Conservation (phyloP, 2,113 vertebrate genomes). For the Atrichornis clamosus region DNA sequence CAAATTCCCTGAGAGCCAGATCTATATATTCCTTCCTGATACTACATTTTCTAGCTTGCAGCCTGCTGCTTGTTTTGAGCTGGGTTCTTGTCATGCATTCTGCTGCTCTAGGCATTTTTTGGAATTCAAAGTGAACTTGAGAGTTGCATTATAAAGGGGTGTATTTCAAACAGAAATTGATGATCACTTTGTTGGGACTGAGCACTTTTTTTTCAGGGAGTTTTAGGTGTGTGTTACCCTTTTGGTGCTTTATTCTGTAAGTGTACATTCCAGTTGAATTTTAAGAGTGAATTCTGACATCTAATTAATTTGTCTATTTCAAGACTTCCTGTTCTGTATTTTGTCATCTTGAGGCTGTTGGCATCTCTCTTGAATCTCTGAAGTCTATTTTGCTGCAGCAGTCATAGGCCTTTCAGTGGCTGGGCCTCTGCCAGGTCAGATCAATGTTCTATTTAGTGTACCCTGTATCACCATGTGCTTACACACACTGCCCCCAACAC, state of each 20-base stretch:
- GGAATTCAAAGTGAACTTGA: neutral
- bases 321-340: slow-evolving; percentile 73
- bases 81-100: neutral
- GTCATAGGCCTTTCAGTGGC: neutral
- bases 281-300: slow-evolving; percentile 10
- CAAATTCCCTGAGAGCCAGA: neutral
- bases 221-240: neutral
- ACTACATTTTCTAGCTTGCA: neutral
- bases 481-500: accelerated
- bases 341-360: slow-evolving; percentile 62
- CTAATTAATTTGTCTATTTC: slow-evolving; percentile 31
- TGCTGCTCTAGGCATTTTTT: neutral
- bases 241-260: neutral
- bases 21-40: accelerated
- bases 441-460: neutral
- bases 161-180: neutral
- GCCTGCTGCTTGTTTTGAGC: neutral
- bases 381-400: slow-evolving; percentile 30
- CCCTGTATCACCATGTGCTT: neutral
- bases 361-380: slow-evolving; percentile 51
- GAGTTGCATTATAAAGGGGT: neutral
- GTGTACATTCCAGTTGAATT: neutral
- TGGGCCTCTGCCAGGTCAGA: neutral
- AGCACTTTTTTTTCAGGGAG: neutral
- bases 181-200: neutral